phyloP scores from a whole-genome alignment of 2,113 vertebrate genomes.

The Rhinopomastus cyanomelas region DNA sequence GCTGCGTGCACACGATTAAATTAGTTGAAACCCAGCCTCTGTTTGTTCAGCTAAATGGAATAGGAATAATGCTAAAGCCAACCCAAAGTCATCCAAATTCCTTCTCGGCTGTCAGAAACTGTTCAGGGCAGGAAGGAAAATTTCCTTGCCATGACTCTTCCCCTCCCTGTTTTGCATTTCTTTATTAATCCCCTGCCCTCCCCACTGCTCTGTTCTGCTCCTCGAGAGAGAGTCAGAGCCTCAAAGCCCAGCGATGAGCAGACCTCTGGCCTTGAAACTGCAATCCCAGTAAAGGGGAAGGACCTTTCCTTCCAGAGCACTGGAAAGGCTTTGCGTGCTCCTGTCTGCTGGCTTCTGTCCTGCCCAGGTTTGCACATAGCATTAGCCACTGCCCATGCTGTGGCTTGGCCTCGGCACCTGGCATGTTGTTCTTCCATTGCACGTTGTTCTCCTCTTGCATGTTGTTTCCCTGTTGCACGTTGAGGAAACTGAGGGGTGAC shows the following conservation, averaged over 20 bases:
- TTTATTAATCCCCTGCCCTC: neutral
- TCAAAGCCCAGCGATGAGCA: neutral
- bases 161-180: neutral
- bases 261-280: neutral
- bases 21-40: constrained; percentile 21
- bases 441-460: too few relatives aligned
- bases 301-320: neutral
- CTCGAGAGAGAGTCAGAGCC: neutral
- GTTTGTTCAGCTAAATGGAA: constrained; percentile 55
- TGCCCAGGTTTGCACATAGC: neutral
- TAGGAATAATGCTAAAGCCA: constrained; percentile 6
- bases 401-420: neutral
- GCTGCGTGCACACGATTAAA: neutral
- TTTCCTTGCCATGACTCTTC: neutral
- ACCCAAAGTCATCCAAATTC: neutral
- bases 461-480: too few relatives aligned
- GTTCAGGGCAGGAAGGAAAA: neutral
- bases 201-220: neutral
- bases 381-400: neutral
- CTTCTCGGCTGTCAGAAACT: neutral
- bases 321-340: neutral
- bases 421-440: too few relatives aligned
- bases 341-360: neutral
- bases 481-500: too few relatives aligned
- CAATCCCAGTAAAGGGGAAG: neutral